These are phyloP conservation scores for Hemicrepidius hirtus DNA, from an alignment of 2,888 invertebrate species.

Conservation along the genomic window DNA sequence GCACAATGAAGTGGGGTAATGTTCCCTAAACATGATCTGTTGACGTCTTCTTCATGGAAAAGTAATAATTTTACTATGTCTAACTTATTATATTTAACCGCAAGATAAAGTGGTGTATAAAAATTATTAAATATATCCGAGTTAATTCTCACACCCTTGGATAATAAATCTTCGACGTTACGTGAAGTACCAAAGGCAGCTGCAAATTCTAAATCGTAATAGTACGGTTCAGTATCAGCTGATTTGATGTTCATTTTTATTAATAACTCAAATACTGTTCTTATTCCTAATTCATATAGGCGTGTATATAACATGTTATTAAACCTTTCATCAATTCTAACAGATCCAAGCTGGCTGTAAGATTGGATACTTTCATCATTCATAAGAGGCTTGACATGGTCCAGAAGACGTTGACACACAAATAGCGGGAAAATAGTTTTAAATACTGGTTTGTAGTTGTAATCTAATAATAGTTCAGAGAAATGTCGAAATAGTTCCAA, in stretches of 20 bases:
- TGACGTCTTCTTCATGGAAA: not conserved
- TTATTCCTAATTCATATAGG: not conserved
- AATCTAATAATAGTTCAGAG: no score
- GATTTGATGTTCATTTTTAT: not conserved
- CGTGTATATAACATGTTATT: not conserved
- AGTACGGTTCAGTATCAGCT: not conserved
- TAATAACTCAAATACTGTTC: not conserved
- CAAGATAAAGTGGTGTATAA: constrained; percentile 2
- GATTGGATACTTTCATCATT: no score
- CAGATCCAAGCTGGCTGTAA: no score
- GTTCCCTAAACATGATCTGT: not conserved
- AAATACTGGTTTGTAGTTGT: no score
- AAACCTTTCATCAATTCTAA: no score
- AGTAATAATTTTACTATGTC: constrained; percentile 10
- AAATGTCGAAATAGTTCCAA: not conserved
- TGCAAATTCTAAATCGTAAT: constrained; percentile 12
- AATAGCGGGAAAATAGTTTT: not conserved
- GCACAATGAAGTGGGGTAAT: constrained; percentile 9
- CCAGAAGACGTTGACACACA: not conserved
- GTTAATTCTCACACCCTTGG: not conserved
- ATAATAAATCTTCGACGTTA: not conserved
- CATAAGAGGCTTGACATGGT: no score
- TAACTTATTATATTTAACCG: not conserved
- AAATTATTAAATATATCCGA: not conserved
- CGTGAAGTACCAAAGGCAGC: constrained; percentile 11